Evolutionary conservation across 1,140 invertebrate genomes (phyloP), one percentile per base, ranked within the genome.

Genomic region (Stegodyphus mimosarum): DNA sequence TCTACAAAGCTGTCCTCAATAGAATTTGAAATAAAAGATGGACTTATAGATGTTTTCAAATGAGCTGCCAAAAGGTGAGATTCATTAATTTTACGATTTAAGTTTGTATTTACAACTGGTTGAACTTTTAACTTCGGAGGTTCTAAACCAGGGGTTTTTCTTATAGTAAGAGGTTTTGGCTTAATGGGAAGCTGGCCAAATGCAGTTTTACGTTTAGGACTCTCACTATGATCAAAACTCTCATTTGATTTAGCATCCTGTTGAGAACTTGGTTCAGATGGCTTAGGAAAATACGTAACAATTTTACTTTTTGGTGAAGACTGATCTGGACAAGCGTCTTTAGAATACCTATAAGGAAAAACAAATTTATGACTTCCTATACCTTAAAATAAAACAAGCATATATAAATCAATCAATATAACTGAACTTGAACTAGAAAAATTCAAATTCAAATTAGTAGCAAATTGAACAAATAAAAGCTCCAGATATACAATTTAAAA

Each of bases 81-180:
- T 9, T 84, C 81, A 10, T 63, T 51, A 63, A 33, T 51, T 70
- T 84, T 84, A 49, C 81, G 72, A 7, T 74, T 18, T n/a, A 66
- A 75, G 50, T 52, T 76, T 52, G 81, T 55, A 60, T 15, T 69
- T 18, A 55, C 48, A 66, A 76, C 72, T 10, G 81, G 69, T 15
- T 86, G 83, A n/a, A 78, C 83, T 86, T 86, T 87, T 13, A 87
- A 55, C 17, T 80, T 79, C 5, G 86, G 86, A 10, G 86, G 86
- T 79, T 87, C 80, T 51, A 83, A 55, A n/a, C 86, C 74, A 33
- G 79, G 80, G 15, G 75, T 80, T 55, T 84, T 87, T 49, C 79
- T 51, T 15, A 87, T 87, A 9, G 87, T 87, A 51, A 87, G 52
- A 48, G 87, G 87, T 79, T 87, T 87, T 3, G 87, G 80, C 51